phyloP scores from a whole-genome alignment of 2,797 vertebrate genomes.

The Alfaro cultratus region DNA sequence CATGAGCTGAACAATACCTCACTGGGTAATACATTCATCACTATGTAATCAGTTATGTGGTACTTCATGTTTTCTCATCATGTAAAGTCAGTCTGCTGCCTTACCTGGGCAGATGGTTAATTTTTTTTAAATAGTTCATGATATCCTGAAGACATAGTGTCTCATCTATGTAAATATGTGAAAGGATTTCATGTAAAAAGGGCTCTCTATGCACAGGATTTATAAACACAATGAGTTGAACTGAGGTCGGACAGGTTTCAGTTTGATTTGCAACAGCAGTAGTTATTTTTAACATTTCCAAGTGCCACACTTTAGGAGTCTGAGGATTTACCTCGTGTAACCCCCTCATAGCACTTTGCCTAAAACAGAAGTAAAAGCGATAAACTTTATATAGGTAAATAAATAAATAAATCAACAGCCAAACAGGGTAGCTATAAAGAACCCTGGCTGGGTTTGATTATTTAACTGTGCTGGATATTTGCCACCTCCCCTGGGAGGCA shows the following conservation, averaged over 20 bases:
- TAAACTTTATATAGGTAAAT: background rate
- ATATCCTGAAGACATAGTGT: background rate
- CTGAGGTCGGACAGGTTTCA: background rate
- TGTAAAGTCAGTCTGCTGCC: background rate
- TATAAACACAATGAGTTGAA: background rate
- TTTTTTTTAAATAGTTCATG: background rate
- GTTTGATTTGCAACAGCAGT: background rate
- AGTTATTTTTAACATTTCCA: background rate
- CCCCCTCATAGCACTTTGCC: background rate
- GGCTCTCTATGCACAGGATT: background rate
- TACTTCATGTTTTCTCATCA: background rate
- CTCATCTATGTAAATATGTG: background rate
- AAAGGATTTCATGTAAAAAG: background rate
- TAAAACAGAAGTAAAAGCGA: background rate
- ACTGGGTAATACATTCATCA: background rate
- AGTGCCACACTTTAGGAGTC: background rate
- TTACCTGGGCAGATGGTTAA: background rate
- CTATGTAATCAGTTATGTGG: background rate
- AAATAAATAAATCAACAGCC: background rate
- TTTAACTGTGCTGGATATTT: background rate
- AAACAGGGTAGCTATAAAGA: background rate
- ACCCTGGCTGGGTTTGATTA: background rate
- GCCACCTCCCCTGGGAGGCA: slow-evolving; percentile 24
- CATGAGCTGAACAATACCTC: background rate
- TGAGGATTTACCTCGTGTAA: background rate